Base-by-base conservation (phyloP, 2,113 vertebrate genomes). In the Odocoileus hemionus region DNA sequence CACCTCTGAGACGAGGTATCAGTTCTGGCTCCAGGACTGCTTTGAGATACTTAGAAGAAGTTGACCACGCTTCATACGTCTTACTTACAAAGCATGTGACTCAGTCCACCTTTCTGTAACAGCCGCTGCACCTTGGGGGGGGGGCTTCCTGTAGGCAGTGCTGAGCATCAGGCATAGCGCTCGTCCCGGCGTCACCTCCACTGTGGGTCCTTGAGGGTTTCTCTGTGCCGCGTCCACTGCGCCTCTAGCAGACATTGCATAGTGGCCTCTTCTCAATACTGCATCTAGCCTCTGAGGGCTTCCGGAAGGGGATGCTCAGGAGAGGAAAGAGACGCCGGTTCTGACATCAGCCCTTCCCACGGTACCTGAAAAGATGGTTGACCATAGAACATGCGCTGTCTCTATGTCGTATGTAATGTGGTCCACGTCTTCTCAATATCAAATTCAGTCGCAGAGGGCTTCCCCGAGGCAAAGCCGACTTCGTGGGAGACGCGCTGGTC, bases 341-440 rank as follows among this genome's bases (percentile, higher is more conserved):
- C 58, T 58, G 57, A 87, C 95, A 4, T 50, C 91, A 70, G 91
- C 94, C 96, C 97, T 96, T 25, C n/a, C 91, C 76, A 58, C 58
- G 93, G 91, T 89, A 94, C 94, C 93, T 96, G 97, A 98, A 98
- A 95, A 97, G 97, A 97, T 70, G 94, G 94, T 97, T 96, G 98
- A 94, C 97, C 98, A 55, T 67, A 97, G 95, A 25, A 98, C 98
- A 96, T 96, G 95, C 88, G 91, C 97, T 97, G 0, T 74, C 93
- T 96, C 93, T 91, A 0, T 83, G 93, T 64, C 89, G 86, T 98
- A 95, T 96, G 97, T 97, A 93, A 95, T 96, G 91, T 91, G 97
- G 96, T 98, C 97, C 97, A 98, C 96, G 15, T 98, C 97, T 98
- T 97, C 94, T 97, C 97, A 94, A 89, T 98, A 96, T 97, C 97